Evolutionary conservation across 2,888 invertebrate genomes (phyloP).

Genomic region (Tinea trinotella): DNA sequence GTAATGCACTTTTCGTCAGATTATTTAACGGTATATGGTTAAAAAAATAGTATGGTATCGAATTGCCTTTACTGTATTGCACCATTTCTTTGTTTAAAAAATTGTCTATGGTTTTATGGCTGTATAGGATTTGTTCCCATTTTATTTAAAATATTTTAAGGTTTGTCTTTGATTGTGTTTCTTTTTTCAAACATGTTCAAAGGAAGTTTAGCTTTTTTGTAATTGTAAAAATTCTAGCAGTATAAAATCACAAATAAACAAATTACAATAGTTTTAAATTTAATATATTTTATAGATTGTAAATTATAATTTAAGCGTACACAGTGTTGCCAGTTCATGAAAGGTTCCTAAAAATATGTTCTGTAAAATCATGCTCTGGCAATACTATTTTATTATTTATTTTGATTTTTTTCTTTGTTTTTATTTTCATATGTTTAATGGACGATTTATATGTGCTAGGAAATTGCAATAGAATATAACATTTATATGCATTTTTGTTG

Average conservation of each 20-base stretch:
- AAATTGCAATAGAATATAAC: slow-evolving; percentile 2
- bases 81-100: slow-evolving; percentile 19
- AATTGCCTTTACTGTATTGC: too few relatives aligned
- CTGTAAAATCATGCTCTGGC: neutral
- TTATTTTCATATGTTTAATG: slow-evolving; percentile 1
- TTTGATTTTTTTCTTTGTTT: neutral
- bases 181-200: neutral
- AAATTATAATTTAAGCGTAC: neutral
- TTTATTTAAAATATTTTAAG: slow-evolving; percentile 20
- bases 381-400: neutral
- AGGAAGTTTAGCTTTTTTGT: neutral
- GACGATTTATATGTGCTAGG: slow-evolving; percentile 9
- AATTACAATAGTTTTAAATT: neutral
- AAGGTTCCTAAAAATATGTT: neutral
- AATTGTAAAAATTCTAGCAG: neutral
- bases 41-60: too few relatives aligned
- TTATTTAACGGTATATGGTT: too few relatives aligned
- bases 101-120: slow-evolving; percentile 14
- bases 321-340: neutral
- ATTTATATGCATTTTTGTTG: neutral
- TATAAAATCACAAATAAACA: neutral
- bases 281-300: neutral
- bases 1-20: too few relatives aligned
- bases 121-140: slow-evolving; percentile 20
- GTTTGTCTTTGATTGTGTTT: slow-evolving; percentile 7